These are phyloP conservation scores for Limnephilus lunatus DNA, from an alignment of 2,888 invertebrate species.

Conservation along the genomic window DNA sequence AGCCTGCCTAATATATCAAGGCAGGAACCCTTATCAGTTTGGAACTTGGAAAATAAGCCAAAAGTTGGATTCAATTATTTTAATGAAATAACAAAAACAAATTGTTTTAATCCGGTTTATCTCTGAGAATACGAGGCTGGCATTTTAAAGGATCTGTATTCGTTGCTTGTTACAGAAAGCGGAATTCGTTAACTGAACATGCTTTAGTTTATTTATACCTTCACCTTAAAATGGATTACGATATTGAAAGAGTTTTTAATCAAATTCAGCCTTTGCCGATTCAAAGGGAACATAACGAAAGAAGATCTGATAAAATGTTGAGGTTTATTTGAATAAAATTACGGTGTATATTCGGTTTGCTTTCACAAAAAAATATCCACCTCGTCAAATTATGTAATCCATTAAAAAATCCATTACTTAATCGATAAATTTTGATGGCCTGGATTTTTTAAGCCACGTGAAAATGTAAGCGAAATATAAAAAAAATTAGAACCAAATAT, in stretches of 20 bases:
- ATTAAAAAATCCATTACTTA: neutral
- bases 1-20: neutral
- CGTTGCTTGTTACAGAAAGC: neutral
- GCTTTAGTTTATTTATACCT: neutral
- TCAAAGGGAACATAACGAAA: conserved; percentile 6
- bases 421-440: neutral
- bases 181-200: conserved; percentile 13
- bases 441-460: neutral
- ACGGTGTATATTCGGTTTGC: neutral
- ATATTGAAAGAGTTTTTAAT: conserved; percentile 25
- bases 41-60: conserved; percentile 15
- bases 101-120: conserved; percentile 42
- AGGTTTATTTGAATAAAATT: conserved; percentile 2
- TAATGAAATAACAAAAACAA: conserved; percentile 41
- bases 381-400: neutral
- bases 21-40: neutral
- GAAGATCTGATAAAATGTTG: neutral
- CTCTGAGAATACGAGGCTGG: conserved; percentile 19
- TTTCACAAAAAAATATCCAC: neutral
- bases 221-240: conserved; percentile 12
- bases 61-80: conserved; percentile 37
- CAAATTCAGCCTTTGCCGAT: conserved; percentile 4
- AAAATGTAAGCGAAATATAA: neutral
- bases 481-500: neutral
- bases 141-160: conserved; percentile 7